Conservation (phyloP, 2,113 vertebrate species). For the Neogobius melanostomus region DNA sequence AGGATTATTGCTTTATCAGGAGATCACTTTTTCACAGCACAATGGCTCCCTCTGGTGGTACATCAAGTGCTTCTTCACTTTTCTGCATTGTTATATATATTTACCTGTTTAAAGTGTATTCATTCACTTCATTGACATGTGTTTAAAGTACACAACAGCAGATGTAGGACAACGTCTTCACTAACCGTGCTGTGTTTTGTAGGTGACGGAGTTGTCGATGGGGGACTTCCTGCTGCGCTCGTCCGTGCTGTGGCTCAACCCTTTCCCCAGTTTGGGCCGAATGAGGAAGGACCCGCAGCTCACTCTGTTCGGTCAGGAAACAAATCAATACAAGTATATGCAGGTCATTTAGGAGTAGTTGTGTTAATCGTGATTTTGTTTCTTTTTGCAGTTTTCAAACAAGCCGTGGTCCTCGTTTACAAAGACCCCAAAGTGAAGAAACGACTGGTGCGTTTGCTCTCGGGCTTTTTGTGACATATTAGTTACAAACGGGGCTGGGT, state of each 20-base stretch:
- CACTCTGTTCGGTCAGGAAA: slow-evolving; percentile 85
- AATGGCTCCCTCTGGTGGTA: not conserved
- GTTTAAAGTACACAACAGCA: no score
- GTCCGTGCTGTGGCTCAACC: slow-evolving; percentile 89
- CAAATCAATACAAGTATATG: not conserved
- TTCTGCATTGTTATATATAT: not conserved
- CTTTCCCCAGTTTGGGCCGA: slow-evolving; percentile 83
- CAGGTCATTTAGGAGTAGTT: no score
- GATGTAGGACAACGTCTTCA: no score
- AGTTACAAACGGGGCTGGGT: no score
- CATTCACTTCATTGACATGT: no score
- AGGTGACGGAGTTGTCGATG: slow-evolving; percentile 96
- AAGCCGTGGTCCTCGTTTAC: slow-evolving; percentile 89
- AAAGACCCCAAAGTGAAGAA: slow-evolving; percentile 89
- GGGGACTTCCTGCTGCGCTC: slow-evolving; percentile 93
- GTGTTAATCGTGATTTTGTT: not conserved
- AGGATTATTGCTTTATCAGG: no score
- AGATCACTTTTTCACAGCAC: no score
- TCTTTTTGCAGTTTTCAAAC: slow-evolving; percentile 85
- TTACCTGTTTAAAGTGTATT: no score
- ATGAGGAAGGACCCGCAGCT: slow-evolving; percentile 90
- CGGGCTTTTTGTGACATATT: not conserved
- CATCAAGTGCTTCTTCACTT: no score
- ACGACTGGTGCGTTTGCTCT: slow-evolving; percentile 88
- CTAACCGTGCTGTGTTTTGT: not conserved